A percentile compares a stretch with the other conserved stretches of the same genome.
These are phyloP conservation scores for Parotocinclus haroldoi DNA, from an alignment of 2,797 vertebrate species.

Conservation along the genomic window DNA sequence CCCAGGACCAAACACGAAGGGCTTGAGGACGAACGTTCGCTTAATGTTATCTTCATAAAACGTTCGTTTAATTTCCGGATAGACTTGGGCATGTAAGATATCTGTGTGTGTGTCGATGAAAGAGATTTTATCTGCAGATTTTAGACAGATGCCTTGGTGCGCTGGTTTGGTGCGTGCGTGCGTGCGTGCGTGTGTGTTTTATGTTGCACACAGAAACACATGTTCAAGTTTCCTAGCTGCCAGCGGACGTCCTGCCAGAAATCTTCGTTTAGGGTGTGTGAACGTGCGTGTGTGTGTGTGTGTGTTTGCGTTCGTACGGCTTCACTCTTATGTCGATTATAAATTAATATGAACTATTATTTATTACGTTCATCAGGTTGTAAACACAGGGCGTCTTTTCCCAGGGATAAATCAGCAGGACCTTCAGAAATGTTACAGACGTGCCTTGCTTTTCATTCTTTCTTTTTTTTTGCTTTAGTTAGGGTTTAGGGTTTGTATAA, in stretches of 20 bases:
- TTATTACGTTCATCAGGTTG: too few relatives aligned
- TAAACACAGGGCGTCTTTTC: too few relatives aligned
- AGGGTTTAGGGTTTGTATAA: too few relatives aligned
- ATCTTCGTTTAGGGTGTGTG: conserved; percentile 4
- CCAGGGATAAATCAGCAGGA: too few relatives aligned
- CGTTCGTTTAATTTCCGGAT: conserved; percentile 13
- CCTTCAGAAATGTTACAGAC: too few relatives aligned
- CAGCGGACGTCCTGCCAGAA: conserved; percentile 12
- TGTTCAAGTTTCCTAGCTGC: conserved; percentile 17
- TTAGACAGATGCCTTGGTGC: conserved; percentile 24
- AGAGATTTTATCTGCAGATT: conserved; percentile 23
- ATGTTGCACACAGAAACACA: conserved; percentile 10
- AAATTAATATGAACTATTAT: too few relatives aligned
- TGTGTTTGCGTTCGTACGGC: not conserved
- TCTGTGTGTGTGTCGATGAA: conserved; percentile 7
- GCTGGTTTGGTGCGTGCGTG: conserved; percentile 25
- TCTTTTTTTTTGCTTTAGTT: too few relatives aligned
- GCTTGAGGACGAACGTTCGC: too few relatives aligned
- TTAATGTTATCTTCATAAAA: not conserved
- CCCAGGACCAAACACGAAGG: too few relatives aligned
- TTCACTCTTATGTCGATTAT: not conserved
- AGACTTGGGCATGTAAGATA: conserved; percentile 16
- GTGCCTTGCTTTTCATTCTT: too few relatives aligned
- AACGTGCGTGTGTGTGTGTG: conserved; percentile 2
- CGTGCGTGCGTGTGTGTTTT: conserved; percentile 25